Evolutionary conservation across 2,888 invertebrate species (phyloP).

Genomic region (Lottia gigantea): DNA sequence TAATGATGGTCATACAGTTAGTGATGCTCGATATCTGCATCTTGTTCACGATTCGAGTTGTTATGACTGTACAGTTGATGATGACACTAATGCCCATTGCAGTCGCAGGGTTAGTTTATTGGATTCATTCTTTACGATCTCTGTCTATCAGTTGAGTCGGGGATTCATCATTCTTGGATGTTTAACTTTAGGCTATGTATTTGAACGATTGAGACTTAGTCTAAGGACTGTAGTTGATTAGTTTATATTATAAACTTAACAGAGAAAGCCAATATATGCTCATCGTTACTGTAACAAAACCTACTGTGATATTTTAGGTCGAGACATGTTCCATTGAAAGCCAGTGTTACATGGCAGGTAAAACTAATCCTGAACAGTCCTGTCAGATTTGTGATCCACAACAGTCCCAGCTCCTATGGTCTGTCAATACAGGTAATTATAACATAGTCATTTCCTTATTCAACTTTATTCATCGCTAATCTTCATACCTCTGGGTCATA

Average conservation of each 20-base stretch:
- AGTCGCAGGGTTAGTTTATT: constrained; percentile 28
- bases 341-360: constrained; percentile 32
- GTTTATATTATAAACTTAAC: too few relatives aligned
- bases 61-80: constrained; percentile 36
- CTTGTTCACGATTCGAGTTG: constrained; percentile 45
- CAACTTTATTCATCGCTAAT: too few relatives aligned
- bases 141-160: too few relatives aligned
- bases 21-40: constrained; percentile 34
- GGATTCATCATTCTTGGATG: too few relatives aligned
- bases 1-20: constrained; percentile 39
- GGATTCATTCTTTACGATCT: neutral
- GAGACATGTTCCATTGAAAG: constrained; percentile 42
- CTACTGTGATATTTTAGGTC: constrained; percentile 27
- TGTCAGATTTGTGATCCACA: constrained; percentile 43
- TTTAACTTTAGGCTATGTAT: too few relatives aligned
- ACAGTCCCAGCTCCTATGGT: constrained; percentile 32
- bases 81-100: constrained; percentile 26
- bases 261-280: too few relatives aligned
- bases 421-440: constrained; percentile 30
- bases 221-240: too few relatives aligned
- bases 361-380: constrained; percentile 28
- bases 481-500: too few relatives aligned
- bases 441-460: neutral
- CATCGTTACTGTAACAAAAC: too few relatives aligned
- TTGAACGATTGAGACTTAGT: too few relatives aligned